Percentiles rank a stretch among this genome's conserved stretches.
phyloP scores from a whole-genome alignment of 2,797 vertebrate species.

The Anguilla marmorata region DNA sequence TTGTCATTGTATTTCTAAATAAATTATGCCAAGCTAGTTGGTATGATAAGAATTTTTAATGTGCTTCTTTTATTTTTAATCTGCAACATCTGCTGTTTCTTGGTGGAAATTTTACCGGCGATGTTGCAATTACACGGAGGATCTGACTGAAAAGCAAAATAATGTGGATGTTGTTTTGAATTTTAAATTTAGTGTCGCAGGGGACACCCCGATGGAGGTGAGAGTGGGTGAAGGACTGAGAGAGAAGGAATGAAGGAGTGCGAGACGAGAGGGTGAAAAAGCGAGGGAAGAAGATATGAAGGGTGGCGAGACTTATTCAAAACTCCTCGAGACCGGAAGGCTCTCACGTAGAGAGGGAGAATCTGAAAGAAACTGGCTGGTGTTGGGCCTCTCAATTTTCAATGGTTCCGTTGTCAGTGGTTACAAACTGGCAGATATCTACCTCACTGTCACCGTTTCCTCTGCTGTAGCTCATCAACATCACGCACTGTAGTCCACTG shows the following conservation, averaged over 20 bases:
- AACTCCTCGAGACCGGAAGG: not conserved
- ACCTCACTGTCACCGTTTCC: not conserved
- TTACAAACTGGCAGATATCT: not conserved
- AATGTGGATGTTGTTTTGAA: not conserved
- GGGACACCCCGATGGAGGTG: not conserved
- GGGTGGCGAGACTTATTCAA: not conserved
- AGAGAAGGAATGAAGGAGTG: not conserved
- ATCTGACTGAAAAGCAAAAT: not conserved
- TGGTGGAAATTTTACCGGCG: not conserved
- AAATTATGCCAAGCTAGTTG: not conserved
- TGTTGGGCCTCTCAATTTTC: not conserved
- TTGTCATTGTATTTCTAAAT: not conserved
- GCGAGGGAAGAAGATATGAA: not conserved
- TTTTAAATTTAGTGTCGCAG: not conserved
- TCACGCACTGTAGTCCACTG: too few relatives aligned
- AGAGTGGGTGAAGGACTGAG: not conserved
- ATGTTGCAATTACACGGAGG: not conserved
- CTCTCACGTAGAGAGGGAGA: not conserved
- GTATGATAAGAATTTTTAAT: not conserved
- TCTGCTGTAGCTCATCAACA: too few relatives aligned
- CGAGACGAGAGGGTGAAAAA: not conserved
- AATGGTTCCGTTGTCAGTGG: not conserved
- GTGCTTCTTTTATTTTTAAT: not conserved
- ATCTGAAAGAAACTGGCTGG: not conserved
- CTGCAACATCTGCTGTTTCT: too few relatives aligned